Evolutionary conservation across 2,888 invertebrate genomes (phyloP).

Genomic region (Chymomyza fuscimana): DNA sequence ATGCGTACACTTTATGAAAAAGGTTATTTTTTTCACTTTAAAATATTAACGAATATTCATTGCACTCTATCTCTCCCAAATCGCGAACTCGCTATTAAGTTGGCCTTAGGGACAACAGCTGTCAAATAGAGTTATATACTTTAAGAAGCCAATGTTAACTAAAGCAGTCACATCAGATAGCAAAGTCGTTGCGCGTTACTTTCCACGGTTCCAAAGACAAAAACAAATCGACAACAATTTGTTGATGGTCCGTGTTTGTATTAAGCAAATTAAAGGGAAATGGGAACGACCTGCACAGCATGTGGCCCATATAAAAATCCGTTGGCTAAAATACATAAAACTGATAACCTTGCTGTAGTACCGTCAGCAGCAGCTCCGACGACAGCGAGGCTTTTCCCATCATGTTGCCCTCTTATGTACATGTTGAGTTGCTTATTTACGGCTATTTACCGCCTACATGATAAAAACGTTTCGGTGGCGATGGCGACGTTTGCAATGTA

Average conservation of each 20-base stretch:
- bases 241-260: slow-evolving; percentile 18
- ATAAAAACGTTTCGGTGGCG: slow-evolving; percentile 65
- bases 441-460: slow-evolving; percentile 68
- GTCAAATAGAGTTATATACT: not conserved
- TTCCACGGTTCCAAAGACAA: not conserved
- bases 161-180: not conserved
- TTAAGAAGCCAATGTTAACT: not conserved
- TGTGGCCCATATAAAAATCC: slow-evolving; percentile 60
- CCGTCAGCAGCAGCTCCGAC: slow-evolving; percentile 31
- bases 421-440: slow-evolving; percentile 62
- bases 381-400: slow-evolving; percentile 14
- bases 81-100: slow-evolving; percentile 26
- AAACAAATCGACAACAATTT: slow-evolving; percentile 36
- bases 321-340: slow-evolving; percentile 67
- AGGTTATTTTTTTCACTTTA: slow-evolving; percentile 40
- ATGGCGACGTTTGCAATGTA: slow-evolving; percentile 22
- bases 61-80: too few relatives aligned
- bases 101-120: not conserved
- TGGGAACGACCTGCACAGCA: slow-evolving; percentile 47
- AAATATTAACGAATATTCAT: too few relatives aligned
- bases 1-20: slow-evolving; percentile 45
- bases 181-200: not conserved
- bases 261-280: slow-evolving; percentile 57
- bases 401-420: slow-evolving; percentile 36
- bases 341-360: slow-evolving; percentile 66